Conservation (phyloP, 2,113 vertebrate genomes). For the Spizaetus ornatus region DNA sequence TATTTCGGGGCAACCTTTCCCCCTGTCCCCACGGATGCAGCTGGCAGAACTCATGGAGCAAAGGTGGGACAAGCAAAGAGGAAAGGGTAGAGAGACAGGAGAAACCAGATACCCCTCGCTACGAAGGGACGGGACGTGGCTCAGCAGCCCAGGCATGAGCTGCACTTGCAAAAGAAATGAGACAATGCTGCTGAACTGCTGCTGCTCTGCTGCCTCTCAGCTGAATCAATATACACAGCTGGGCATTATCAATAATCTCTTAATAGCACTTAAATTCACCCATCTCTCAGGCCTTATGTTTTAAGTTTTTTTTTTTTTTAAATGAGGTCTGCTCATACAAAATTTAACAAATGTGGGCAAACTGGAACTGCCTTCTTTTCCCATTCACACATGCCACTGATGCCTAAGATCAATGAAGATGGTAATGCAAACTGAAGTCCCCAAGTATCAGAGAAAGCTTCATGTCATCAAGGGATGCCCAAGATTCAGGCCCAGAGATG, state of each 20-base stretch:
- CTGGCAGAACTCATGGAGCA: not conserved
- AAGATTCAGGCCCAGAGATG: not conserved
- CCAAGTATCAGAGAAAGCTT: not conserved
- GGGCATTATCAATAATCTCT: not conserved
- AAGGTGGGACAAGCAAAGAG: not conserved
- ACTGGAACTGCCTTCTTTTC: not conserved
- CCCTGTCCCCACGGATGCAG: rapidly evolving
- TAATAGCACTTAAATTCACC: not conserved
- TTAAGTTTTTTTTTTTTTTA: not conserved
- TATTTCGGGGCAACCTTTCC: not conserved
- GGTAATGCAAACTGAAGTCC: rapidly evolving
- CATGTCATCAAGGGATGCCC: not conserved
- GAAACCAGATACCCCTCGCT: not conserved
- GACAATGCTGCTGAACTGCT: not conserved
- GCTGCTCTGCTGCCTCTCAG: not conserved
- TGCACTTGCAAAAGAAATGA: not conserved
- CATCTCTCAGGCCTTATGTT: not conserved
- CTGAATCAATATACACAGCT: not conserved
- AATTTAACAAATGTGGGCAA: not conserved
- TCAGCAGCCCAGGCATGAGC: not conserved
- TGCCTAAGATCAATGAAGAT: not conserved
- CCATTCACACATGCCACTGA: not conserved
- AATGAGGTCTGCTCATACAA: not conserved
- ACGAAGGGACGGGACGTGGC: no score
- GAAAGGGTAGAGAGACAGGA: no score